Conservation (phyloP, 2,888 invertebrate species). For the Chrysina gloriosa region DNA sequence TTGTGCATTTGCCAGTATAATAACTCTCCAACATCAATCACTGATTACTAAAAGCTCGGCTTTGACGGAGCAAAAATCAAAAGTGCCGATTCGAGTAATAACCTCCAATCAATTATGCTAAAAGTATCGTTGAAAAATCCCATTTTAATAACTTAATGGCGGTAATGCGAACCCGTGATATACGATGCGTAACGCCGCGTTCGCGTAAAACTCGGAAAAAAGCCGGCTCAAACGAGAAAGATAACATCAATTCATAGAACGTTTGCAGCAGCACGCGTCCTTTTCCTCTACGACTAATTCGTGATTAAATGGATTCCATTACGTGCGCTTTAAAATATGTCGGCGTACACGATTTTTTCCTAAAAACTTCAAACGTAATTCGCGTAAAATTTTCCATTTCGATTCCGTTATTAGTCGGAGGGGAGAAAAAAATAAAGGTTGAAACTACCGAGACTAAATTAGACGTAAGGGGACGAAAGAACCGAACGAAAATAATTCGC, state of each 20-base stretch:
- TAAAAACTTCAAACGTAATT: background rate
- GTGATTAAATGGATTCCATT: conserved; percentile 12
- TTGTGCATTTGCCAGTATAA: too few relatives aligned
- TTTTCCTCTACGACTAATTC: background rate
- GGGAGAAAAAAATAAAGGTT: background rate
- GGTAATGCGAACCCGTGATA: conserved; percentile 55
- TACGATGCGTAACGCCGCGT: conserved; percentile 56
- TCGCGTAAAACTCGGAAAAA: conserved; percentile 23
- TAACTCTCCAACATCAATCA: too few relatives aligned
- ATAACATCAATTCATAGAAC: background rate
- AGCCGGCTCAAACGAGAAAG: conserved; percentile 4
- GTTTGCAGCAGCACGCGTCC: background rate
- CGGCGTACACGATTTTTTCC: background rate
- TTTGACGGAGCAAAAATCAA: too few relatives aligned
- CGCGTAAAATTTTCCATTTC: background rate
- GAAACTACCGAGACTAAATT: background rate
- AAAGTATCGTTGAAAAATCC: conserved; percentile 42
- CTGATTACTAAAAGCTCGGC: too few relatives aligned
- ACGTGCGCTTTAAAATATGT: background rate
- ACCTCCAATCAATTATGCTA: conserved; percentile 36
- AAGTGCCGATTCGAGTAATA: conserved; percentile 14
- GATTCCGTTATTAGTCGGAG: background rate
- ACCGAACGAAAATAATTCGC: conserved; percentile 48
- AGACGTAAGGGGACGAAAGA: background rate
- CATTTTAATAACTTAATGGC: conserved; percentile 49